Evolutionary conservation across 2,888 invertebrate species (phyloP), one percentile per base, ranked within the genome.

Genomic region (Teleiodes luculella): DNA sequence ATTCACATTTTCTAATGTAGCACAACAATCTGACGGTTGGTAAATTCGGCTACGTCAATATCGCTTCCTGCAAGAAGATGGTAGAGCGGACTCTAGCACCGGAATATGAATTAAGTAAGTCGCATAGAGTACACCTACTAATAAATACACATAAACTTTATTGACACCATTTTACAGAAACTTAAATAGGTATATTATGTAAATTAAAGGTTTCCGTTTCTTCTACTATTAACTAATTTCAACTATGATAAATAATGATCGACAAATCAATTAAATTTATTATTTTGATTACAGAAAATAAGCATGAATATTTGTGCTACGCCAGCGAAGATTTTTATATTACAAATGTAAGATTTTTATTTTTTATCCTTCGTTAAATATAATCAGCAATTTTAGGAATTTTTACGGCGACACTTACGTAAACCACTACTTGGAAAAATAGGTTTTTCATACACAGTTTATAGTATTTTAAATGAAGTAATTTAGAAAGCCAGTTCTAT

Each of bases 301-400:
- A 60, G 1, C 67, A 71, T 49, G 76, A 81, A 57, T 63, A 74
- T 3, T 54, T 80, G 0, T 83, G 83, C 57, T 83, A 75, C 54
- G 16, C 74, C 2, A 74, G 70, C 43, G 72, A 76, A 28, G 67
- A 71, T 0, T 70, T 72, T 57, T 74, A 65, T 37, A 67, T 83
- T 52, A 73, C 72, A 30, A 69, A 70, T 51, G 83, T 82, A 67
- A 71, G 64, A 67, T 37, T 4, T 24, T 6, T 24, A 24, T 4
- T 24, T 6, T 24, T 4, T 4, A 6, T 4, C 24, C 24, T 11
- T 33, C 33, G n/a, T 33, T 33, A n/a, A n/a, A n/a, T n/a, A n/a
- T n/a, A n/a, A n/a, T n/a, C n/a, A n/a, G n/a, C n/a, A n/a, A n/a
- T n/a, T n/a, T n/a, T n/a, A n/a, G n/a, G n/a, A n/a, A n/a, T n/a